A percentile compares a stretch with the other conserved stretches of the same genome.
Conservation (phyloP, 2,888 invertebrate species). For the Apotomis betuletana region DNA sequence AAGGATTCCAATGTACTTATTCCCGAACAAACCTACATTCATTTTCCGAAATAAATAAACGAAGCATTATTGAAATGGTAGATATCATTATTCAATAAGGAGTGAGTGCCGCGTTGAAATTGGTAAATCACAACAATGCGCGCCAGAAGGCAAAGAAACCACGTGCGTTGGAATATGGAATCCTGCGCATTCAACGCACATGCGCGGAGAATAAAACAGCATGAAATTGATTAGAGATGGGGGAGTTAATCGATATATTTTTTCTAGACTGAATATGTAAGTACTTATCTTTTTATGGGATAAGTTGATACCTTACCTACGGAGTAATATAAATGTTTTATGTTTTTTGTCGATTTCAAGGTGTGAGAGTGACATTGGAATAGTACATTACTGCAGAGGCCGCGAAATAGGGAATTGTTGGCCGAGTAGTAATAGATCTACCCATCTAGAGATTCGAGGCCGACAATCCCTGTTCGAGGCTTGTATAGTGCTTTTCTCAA, state of each 20-base stretch:
- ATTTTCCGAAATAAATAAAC: not conserved
- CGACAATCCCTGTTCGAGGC: no score
- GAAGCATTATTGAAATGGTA: constrained; percentile 15
- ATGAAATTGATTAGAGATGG: constrained; percentile 59
- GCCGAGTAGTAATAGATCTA: no score
- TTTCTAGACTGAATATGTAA: not conserved
- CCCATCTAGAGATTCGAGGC: no score
- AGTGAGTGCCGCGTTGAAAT: constrained; percentile 33
- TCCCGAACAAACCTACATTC: not conserved
- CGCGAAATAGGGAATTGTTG: no score
- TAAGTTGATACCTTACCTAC: no score
- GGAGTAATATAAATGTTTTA: no score
- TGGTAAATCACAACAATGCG: constrained; percentile 40
- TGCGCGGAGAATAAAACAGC: constrained; percentile 65
- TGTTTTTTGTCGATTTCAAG: no score
- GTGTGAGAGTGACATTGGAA: no score
- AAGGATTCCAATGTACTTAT: not conserved
- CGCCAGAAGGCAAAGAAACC: constrained; percentile 51
- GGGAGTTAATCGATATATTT: constrained; percentile 23
- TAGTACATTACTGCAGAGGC: no score
- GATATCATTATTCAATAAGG: constrained; percentile 30
- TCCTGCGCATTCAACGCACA: constrained; percentile 69
- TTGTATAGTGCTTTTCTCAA: no score
- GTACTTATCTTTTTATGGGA: no score
- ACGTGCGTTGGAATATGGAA: constrained; percentile 71